Evolutionary conservation across 1,140 invertebrate genomes (phyloP).

Genomic region (Drosophila pectinifera): DNA sequence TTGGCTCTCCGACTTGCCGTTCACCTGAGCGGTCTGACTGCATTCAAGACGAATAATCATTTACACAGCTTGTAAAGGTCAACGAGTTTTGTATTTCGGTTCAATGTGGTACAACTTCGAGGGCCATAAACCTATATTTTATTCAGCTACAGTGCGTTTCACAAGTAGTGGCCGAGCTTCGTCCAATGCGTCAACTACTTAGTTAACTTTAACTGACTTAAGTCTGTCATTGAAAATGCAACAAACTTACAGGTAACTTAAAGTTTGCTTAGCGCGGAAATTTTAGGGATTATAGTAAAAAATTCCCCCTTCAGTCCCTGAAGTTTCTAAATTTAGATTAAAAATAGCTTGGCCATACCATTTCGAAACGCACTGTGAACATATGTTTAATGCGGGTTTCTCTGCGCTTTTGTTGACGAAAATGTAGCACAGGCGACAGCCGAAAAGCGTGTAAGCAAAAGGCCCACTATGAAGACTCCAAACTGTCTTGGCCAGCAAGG

Average conservation of each 20-base stretch:
- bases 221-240: not conserved
- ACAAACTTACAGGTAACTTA: no score
- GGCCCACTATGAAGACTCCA: constrained; percentile 32
- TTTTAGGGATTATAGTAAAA: no score
- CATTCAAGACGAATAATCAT: constrained; percentile 49
- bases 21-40: constrained; percentile 49
- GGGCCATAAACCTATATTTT: constrained; percentile 68
- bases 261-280: not conserved
- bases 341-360: not conserved
- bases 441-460: constrained; percentile 59
- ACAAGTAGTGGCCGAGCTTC: not conserved
- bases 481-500: constrained; percentile 41
- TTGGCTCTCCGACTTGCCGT: constrained; percentile 24
- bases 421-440: constrained; percentile 56
- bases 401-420: constrained; percentile 61
- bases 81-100: constrained; percentile 58
- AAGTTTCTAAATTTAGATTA: not conserved
- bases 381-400: constrained; percentile 20
- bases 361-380: constrained; percentile 34
- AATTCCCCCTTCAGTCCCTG: no score
- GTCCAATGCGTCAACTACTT: not conserved
- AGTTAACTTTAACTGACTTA: not conserved
- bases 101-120: constrained; percentile 62
- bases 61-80: constrained; percentile 75
- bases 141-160: constrained; percentile 40